Evolutionary conservation across 2,113 vertebrate species (phyloP), one percentile per base, ranked within the genome.

Genomic region (Tenrec ecaudatus): DNA sequence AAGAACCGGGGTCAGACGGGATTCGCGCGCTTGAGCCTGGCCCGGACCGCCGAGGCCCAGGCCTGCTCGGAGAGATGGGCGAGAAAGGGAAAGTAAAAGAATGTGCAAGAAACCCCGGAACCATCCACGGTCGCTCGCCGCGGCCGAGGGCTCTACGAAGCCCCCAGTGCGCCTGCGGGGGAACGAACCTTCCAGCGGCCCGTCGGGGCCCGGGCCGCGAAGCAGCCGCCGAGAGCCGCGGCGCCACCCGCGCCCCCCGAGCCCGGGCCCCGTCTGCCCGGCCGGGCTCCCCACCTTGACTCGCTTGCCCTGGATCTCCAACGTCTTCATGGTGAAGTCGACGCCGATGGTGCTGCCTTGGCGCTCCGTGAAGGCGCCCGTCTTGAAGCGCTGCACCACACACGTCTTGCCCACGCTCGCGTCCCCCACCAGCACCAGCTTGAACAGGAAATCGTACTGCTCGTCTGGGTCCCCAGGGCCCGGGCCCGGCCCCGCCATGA

Each of bases 301-400:
- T 92, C 98, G 97, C 93, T 99, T 98, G 86, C 99, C 99, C 96
- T 99, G 98, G 79, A 99, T 98, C 58, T 99, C 98, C 96, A 99
- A 95, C 78, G 98, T 99, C 97, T 98, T 99, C 98, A 99, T 98
- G 90, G 98, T 99, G 96, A 99, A 99, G 96, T 99, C 99, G 89
- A 99, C 99, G 60, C 99, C 99, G 94, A 99, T 99, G 66, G 99
- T 99, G 97, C 98, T 99, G 66, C 98, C 98, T 81, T 99, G 99
- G 38, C 98, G 98, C 96, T 98, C 98, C 64, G 98, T 97, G 96
- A 99, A 99, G 84, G 97, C 96, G 22, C 99, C 99, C 2, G 98
- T 98, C 86, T 99, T 99, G 97, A 99, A 99, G 57, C 99, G 98
- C 98, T 99, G 99, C 60, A 99, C 99, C 82, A 99, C 98, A 95